These are phyloP conservation scores for Bruchidius siliquastri DNA, from an alignment of 2,888 invertebrate genomes.

Conservation along the genomic window DNA sequence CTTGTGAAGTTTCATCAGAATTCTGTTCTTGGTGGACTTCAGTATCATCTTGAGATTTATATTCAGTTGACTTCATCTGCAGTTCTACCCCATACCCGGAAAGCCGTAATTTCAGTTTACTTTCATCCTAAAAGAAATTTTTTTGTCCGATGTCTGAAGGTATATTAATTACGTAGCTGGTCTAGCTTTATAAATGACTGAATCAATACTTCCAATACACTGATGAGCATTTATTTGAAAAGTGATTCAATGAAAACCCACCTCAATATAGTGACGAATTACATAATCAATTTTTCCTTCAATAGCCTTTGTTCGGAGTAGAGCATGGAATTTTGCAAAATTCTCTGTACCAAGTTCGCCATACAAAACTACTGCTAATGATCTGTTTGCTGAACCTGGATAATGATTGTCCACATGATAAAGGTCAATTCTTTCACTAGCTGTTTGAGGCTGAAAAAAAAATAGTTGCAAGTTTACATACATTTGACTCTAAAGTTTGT, in stretches of 20 bases:
- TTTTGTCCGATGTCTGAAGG: too few relatives aligned
- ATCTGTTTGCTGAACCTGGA: slow-evolving; percentile 68
- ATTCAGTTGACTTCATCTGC: slow-evolving; percentile 98
- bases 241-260: slow-evolving; percentile 36
- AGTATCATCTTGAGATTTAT: slow-evolving; percentile 96
- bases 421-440: slow-evolving; percentile 50
- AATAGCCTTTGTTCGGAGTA: slow-evolving; percentile 64
- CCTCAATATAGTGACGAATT: slow-evolving; percentile 80
- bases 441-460: slow-evolving; percentile 16
- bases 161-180: too few relatives aligned
- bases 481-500: too few relatives aligned
- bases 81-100: slow-evolving; percentile 98
- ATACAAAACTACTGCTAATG: slow-evolving; percentile 74
- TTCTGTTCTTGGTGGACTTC: slow-evolving; percentile 43
- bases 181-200: too few relatives aligned
- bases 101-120: slow-evolving; percentile 61
- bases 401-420: slow-evolving; percentile 83
- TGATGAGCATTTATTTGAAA: not conserved
- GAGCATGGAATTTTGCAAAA: slow-evolving; percentile 70
- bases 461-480: too few relatives aligned
- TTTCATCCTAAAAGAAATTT: slow-evolving; percentile 21
- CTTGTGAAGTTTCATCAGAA: slow-evolving; percentile 36
- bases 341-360: slow-evolving; percentile 78
- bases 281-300: slow-evolving; percentile 77
- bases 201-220: too few relatives aligned